Percentiles rank a stretch among this genome's conserved stretches.
Evolutionary conservation across 2,797 vertebrate genomes (phyloP).

Genomic region (Yasuhikotakia modesta): DNA sequence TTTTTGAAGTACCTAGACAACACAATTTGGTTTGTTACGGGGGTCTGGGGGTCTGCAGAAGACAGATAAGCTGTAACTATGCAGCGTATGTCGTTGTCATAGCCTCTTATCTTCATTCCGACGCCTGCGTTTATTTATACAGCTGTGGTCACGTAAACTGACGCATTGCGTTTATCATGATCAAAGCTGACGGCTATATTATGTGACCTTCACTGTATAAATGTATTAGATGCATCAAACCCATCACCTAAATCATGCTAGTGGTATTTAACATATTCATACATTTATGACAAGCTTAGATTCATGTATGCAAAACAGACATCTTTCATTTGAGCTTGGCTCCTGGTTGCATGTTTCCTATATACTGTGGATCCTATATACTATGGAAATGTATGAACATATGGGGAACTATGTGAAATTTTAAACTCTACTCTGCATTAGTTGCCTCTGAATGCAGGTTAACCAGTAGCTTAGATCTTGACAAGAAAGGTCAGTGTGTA

Average conservation of each 20-base stretch:
- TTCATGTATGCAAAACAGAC: too few species aligned
- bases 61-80: conserved; percentile 9
- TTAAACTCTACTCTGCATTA: conserved; percentile 1
- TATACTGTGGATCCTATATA: too few species aligned
- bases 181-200: background rate
- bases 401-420: background rate
- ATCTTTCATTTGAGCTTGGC: too few species aligned
- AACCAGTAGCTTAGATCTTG: conserved; percentile 57
- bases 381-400: background rate
- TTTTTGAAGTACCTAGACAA: conserved; percentile 18
- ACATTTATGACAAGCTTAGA: too few species aligned
- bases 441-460: conserved; percentile 6
- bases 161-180: conserved; percentile 31
- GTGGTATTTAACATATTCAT: too few species aligned
- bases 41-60: conserved; percentile 10
- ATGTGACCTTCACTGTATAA: conserved; percentile 22
- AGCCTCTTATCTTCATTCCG: conserved; percentile 25
- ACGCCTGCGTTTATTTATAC: background rate
- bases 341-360: background rate
- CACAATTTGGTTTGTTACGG: conserved; percentile 20
- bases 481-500: conserved; percentile 60
- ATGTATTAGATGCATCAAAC: conserved; percentile 8
- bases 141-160: conserved; percentile 4
- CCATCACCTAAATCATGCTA: background rate
- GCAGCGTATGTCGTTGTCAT: conserved; percentile 21